phyloP scores from a whole-genome alignment of 2,888 invertebrate genomes.

The Synanthedon formicaeformis region DNA sequence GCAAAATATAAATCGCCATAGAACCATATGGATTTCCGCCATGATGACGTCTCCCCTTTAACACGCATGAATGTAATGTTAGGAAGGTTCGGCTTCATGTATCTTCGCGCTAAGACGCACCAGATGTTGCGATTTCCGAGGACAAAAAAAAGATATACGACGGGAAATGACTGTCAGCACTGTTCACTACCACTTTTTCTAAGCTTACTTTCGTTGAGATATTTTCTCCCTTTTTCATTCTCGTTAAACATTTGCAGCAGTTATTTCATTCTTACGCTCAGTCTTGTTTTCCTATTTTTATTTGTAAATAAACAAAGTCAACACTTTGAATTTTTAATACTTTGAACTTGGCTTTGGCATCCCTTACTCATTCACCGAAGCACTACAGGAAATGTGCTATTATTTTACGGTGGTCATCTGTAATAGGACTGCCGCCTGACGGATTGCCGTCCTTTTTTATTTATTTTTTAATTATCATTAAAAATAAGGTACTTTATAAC shows the following conservation, averaged over 20 bases:
- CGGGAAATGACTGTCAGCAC: conserved; percentile 56
- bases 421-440: too few relatives aligned
- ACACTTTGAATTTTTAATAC: too few relatives aligned
- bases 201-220: conserved; percentile 9
- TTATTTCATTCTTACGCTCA: background rate
- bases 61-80: conserved; percentile 25
- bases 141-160: conserved; percentile 51
- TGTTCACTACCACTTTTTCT: conserved; percentile 46
- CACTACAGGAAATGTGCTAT: too few relatives aligned
- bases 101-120: conserved; percentile 21
- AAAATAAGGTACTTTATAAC: too few relatives aligned
- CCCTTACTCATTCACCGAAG: too few relatives aligned
- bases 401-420: too few relatives aligned
- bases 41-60: conserved; percentile 8
- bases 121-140: conserved; percentile 61
- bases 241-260: background rate
- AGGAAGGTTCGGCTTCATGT: conserved; percentile 22
- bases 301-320: too few relatives aligned
- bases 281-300: background rate
- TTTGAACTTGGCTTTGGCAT: too few relatives aligned
- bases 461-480: too few relatives aligned
- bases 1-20: background rate
- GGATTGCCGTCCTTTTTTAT: too few relatives aligned
- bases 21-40: background rate
- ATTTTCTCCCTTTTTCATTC: background rate